Base-by-base conservation (phyloP, 1,140 invertebrate genomes). In the Drosophila melanica region DNA sequence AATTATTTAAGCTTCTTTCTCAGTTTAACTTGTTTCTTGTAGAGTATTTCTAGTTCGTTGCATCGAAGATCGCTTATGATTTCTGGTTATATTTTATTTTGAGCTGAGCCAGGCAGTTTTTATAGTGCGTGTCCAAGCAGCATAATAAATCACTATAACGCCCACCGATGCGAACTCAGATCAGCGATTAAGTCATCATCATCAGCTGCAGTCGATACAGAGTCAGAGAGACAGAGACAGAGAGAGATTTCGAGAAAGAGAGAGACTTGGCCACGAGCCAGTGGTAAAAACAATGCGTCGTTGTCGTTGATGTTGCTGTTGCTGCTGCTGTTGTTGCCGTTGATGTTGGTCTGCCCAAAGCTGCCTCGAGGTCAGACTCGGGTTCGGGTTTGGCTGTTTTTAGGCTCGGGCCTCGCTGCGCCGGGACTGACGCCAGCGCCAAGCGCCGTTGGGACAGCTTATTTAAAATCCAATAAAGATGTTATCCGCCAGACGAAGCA, bases 131-230 rank as follows among this genome's bases (percentile, higher is more conserved):
- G 73, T 78, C 73, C 71, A 67, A 84, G 74, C 64, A 66, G 80
- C 72, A 82, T 72, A 82, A 82, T 82, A 82, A 82, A 82, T 82
- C 80, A 82, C 65, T 72, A 72, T 72, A 76, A 82, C 80, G 80
- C 80, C 80, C 80, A 82, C 80, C 67, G 71, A 58, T 58, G 53
- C 58, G 45, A 76, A 65, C 54, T 60, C 71, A 70, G 76, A 82
- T 82, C 80, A 66, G 45, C 80, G 80, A 82, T 82, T 82, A 82
- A 84, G 80, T 82, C 80, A 82, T 82, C 80, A 82, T 76, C 80
- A 68, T 73, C 70, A 68, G 41, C 65, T 48, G 48, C 55, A 71
- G 57, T 39, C 45, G 37, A 58, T 35, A 51, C 37, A 37, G 20
- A 67, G 48, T 42, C 16, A 66, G 48, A 45, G 44, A 44, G 10